A percentile compares a stretch with the other conserved stretches of the same genome.
Conservation (phyloP, 2,113 vertebrate species). For the Octodon degus region DNA sequence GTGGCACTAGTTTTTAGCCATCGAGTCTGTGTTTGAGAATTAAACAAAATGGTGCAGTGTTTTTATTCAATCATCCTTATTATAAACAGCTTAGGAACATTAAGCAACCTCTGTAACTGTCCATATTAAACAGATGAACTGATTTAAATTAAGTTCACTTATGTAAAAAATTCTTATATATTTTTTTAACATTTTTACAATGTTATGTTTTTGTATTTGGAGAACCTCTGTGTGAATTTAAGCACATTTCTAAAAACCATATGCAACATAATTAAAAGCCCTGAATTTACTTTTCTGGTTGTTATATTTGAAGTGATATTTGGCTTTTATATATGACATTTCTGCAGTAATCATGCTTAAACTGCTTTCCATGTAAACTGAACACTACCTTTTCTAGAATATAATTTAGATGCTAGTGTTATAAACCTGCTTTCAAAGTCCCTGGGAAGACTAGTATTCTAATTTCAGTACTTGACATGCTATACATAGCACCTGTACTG, state of each 20-base stretch:
- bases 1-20: slow-evolving; percentile 38
- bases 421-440: not conserved
- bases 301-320: slow-evolving; percentile 41
- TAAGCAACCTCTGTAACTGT: slow-evolving; percentile 33
- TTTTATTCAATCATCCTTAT: slow-evolving; percentile 49
- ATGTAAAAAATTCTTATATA: slow-evolving; percentile 42
- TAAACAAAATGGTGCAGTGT: slow-evolving; percentile 3
- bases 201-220: slow-evolving; percentile 26
- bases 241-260: slow-evolving; percentile 58
- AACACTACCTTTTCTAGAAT: slow-evolving; percentile 1
- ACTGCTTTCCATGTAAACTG: slow-evolving; percentile 56
- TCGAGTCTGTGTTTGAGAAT: slow-evolving; percentile 33
- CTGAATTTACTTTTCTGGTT: not conserved
- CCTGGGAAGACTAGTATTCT: not conserved
- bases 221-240: slow-evolving; percentile 31
- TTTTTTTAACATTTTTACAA: slow-evolving; percentile 46
- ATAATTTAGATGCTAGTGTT: slow-evolving; percentile 16
- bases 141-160: slow-evolving; percentile 60
- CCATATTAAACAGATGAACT: slow-evolving; percentile 34
- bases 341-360: slow-evolving; percentile 37
- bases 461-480: slow-evolving; percentile 20
- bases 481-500: not conserved
- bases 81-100: slow-evolving; percentile 54
- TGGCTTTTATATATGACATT: slow-evolving; percentile 54
- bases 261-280: slow-evolving; percentile 60